A percentile compares a stretch with the other conserved stretches of the same genome.
Conservation (phyloP, 2,113 vertebrate genomes). For the Rhipidura dahli region DNA sequence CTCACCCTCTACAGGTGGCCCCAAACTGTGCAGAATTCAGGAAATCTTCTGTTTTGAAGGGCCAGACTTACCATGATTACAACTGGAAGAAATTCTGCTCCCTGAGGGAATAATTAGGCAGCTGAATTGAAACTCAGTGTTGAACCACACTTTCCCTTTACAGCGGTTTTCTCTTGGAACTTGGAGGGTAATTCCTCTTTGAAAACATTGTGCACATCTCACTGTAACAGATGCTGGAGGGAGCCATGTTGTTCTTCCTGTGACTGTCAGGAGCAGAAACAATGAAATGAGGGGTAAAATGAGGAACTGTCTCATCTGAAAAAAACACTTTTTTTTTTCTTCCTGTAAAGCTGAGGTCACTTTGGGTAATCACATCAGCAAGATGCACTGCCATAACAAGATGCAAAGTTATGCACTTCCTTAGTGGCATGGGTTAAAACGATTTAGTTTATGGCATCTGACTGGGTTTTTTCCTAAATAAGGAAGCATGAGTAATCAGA, state of each 20-base stretch:
- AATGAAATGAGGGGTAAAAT: not conserved
- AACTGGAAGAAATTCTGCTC: slow-evolving; percentile 6
- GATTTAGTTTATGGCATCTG: not conserved
- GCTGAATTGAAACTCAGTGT: not conserved
- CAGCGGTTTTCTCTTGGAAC: not conserved
- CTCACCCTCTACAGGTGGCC: not conserved
- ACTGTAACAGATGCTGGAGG: not conserved
- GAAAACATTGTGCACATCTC: not conserved
- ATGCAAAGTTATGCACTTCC: not conserved
- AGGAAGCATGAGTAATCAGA: slow-evolving; percentile 44
- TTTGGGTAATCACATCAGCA: not conserved
- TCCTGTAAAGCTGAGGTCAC: not conserved
- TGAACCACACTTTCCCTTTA: not conserved
- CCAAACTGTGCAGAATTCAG: not conserved
- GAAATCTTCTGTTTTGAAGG: not conserved
- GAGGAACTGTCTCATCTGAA: not conserved
- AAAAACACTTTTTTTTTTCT: rapidly evolving
- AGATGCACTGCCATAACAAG: not conserved
- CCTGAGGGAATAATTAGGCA: slow-evolving; percentile 24
- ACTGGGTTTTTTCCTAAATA: not conserved
- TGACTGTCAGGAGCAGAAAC: not conserved
- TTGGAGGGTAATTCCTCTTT: not conserved
- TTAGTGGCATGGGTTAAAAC: not conserved
- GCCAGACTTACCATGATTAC: not conserved
- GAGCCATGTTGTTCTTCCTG: rapidly evolving